Evolutionary conservation across 2,888 invertebrate genomes (phyloP).

Genomic region (Thera obeliscata): DNA sequence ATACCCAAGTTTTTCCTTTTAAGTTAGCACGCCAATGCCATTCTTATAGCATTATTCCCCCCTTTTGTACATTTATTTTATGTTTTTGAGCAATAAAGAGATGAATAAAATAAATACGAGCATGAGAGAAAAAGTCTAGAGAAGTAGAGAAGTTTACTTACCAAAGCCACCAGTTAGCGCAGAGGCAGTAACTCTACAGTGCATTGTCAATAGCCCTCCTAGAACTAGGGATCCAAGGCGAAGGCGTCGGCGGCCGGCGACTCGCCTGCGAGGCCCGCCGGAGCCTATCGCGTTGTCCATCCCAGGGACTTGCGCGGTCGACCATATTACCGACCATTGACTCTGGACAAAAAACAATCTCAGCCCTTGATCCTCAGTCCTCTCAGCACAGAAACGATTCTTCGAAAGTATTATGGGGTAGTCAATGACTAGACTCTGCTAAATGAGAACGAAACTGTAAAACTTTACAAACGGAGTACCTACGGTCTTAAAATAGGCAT

Average conservation of each 20-base stretch:
- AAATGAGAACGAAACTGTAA: neutral
- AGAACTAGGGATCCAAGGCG: constrained; percentile 65
- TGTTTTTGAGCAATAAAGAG: too few species aligned
- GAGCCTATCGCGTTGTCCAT: constrained; percentile 63
- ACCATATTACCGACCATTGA: constrained; percentile 72
- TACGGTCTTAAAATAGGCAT: neutral
- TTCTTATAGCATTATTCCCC: too few species aligned
- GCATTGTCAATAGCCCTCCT: constrained; percentile 68
- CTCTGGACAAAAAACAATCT: constrained; percentile 22
- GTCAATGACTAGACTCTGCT: constrained; percentile 40
- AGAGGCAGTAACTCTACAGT: constrained; percentile 64
- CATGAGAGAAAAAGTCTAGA: neutral
- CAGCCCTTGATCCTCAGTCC: too few species aligned
- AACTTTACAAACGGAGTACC: neutral
- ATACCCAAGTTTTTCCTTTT: too few species aligned
- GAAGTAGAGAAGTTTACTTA: constrained; percentile 45
- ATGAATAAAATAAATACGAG: too few species aligned
- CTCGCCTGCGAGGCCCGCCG: constrained; percentile 34
- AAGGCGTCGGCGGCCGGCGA: constrained; percentile 60
- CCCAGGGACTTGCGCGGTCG: constrained; percentile 66
- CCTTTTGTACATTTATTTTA: too few species aligned
- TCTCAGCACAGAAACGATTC: too few species aligned
- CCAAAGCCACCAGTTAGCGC: constrained; percentile 68
- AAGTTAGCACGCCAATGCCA: too few species aligned
- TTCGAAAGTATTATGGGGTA: too few species aligned